Evolutionary conservation across 1,140 invertebrate genomes (phyloP).

Genomic region (Lamellibrachia luymesi): DNA sequence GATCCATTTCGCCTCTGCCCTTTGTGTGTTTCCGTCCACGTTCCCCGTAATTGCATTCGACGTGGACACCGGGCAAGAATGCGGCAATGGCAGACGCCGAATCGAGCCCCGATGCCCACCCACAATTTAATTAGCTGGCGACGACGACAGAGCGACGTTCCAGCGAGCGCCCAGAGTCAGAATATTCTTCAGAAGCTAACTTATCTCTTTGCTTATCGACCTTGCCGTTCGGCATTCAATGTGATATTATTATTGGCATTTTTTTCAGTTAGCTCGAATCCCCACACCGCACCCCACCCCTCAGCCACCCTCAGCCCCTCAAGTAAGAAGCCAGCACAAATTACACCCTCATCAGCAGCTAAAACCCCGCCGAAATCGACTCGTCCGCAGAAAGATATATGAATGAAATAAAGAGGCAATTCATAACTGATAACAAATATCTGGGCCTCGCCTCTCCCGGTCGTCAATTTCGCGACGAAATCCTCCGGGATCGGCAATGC

Average conservation of each 20-base stretch:
- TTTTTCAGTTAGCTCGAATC: too few relatives aligned
- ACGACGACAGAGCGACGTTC: neutral
- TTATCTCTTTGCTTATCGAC: too few relatives aligned
- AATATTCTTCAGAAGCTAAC: too few relatives aligned
- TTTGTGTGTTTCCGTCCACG: neutral
- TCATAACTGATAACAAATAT: constrained; percentile 1
- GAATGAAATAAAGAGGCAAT: neutral
- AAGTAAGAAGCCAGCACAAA: too few relatives aligned
- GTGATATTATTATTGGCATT: too few relatives aligned
- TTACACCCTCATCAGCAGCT: neutral
- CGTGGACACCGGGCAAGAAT: neutral
- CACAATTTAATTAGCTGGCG: neutral
- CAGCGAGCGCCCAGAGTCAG: too few relatives aligned
- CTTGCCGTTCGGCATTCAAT: too few relatives aligned
- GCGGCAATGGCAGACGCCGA: neutral
- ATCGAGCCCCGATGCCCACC: too few relatives aligned
- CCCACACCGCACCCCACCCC: too few relatives aligned
- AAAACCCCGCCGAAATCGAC: neutral
- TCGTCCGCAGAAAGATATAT: neutral
- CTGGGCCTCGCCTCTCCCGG: neutral
- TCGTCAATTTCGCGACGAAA: neutral
- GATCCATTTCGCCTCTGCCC: constrained; percentile 2
- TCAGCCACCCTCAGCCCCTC: too few relatives aligned
- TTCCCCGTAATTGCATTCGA: neutral
- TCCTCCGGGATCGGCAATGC: neutral